These are phyloP conservation scores for Melanogrammus aeglefinus DNA, from an alignment of 2,797 vertebrate genomes.

Conservation along the genomic window DNA sequence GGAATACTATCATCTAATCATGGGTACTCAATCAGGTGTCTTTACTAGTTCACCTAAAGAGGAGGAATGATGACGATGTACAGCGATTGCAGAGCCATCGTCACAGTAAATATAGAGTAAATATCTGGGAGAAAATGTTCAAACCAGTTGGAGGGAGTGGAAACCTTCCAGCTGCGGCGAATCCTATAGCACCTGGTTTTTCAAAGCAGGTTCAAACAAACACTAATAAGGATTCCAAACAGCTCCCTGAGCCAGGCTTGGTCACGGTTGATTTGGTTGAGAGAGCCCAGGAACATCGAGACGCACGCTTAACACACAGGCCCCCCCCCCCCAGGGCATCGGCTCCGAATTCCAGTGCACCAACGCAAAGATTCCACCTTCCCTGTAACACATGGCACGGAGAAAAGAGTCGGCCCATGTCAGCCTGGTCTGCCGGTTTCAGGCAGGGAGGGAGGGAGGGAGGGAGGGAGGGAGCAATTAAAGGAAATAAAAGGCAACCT, in stretches of 20 bases:
- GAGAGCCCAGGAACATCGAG: conserved; percentile 38
- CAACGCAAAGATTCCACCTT: conserved; percentile 59
- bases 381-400: conserved; percentile 50
- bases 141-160: neutral
- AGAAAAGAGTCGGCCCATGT: conserved; percentile 41
- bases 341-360: conserved; percentile 51
- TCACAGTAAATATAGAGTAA: neutral
- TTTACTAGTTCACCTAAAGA: too few species aligned
- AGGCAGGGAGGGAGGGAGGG: conserved; percentile 25
- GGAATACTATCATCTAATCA: neutral
- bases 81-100: too few species aligned
- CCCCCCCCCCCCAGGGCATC: conserved; percentile 23
- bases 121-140: too few species aligned
- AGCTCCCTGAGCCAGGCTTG: neutral
- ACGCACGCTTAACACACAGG: conserved; percentile 19
- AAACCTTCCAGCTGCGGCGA: neutral
- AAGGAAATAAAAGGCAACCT: conserved; percentile 4
- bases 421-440: conserved; percentile 14
- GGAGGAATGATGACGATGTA: too few species aligned
- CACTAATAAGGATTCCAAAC: conserved; percentile 37
- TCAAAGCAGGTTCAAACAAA: conserved; percentile 28
- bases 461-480: neutral
- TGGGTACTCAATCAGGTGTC: neutral
- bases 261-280: conserved; percentile 31
- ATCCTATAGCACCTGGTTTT: neutral